These are phyloP conservation scores for Tokudaia muenninki DNA, from an alignment of 2,797 vertebrate species.

Conservation along the genomic window DNA sequence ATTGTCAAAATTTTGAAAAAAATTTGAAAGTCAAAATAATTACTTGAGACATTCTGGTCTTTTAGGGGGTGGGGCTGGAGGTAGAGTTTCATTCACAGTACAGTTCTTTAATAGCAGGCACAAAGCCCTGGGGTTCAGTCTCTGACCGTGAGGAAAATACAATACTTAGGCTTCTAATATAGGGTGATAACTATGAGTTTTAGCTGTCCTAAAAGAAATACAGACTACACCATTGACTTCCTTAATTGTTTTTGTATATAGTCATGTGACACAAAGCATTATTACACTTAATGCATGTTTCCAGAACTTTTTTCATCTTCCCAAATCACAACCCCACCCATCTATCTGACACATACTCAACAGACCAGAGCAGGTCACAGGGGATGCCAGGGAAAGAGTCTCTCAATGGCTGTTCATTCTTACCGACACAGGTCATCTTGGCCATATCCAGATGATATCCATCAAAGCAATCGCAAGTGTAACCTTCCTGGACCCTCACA, in stretches of 20 bases:
- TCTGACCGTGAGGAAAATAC: not conserved
- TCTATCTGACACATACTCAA: not conserved
- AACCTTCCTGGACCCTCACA: conserved; percentile 96
- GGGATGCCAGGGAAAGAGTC: not conserved
- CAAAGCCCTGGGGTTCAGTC: not conserved
- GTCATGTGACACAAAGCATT: not conserved
- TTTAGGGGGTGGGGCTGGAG: not conserved
- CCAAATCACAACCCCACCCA: not conserved
- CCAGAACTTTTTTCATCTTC: not conserved
- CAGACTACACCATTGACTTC: not conserved
- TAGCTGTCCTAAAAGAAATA: not conserved
- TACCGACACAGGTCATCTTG: conserved; percentile 97
- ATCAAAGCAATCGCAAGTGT: conserved; percentile 98
- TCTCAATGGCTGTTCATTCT: conserved; percentile 70
- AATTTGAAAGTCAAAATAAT: conserved; percentile 3
- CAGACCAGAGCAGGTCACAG: not conserved
- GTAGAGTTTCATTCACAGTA: not conserved
- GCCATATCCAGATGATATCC: conserved; percentile 96
- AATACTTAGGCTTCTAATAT: not conserved
- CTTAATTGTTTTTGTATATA: not conserved
- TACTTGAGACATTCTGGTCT: not conserved
- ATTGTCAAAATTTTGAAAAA: not conserved
- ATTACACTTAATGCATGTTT: not conserved
- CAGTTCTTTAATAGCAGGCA: not conserved
- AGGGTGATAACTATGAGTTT: not conserved